These are phyloP conservation scores for Xenentodon cancila DNA, from an alignment of 2,797 vertebrate genomes.

Conservation along the genomic window DNA sequence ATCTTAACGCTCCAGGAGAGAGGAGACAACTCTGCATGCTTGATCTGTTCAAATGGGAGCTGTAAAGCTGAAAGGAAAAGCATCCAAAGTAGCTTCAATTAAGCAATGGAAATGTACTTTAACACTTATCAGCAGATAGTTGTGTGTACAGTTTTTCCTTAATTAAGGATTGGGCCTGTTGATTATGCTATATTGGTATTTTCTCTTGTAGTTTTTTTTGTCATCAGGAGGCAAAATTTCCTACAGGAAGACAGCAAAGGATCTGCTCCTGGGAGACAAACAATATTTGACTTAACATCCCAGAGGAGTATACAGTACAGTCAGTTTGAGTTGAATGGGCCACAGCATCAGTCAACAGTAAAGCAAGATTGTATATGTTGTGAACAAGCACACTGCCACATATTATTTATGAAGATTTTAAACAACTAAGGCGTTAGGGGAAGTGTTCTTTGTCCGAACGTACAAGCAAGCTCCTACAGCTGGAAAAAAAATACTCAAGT, in stretches of 20 bases:
- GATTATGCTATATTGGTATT: slow-evolving; percentile 61
- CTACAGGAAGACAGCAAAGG: slow-evolving; percentile 68
- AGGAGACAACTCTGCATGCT: slow-evolving; percentile 36
- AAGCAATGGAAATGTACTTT: slow-evolving; percentile 55
- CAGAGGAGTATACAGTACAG: slow-evolving; percentile 33
- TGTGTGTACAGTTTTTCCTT: slow-evolving; percentile 45
- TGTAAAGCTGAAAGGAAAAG: slow-evolving; percentile 37
- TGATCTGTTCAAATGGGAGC: slow-evolving; percentile 44
- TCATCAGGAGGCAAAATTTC: slow-evolving; percentile 63
- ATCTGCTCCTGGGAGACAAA: slow-evolving; percentile 62
- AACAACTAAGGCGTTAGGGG: slow-evolving; percentile 44
- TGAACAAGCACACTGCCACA: slow-evolving; percentile 34
- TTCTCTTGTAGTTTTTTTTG: slow-evolving; percentile 8
- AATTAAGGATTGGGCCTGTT: slow-evolving; percentile 33
- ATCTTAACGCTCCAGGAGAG: slow-evolving; percentile 51
- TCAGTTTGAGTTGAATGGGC: slow-evolving; percentile 26
- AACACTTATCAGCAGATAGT: slow-evolving; percentile 24
- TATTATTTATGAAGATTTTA: slow-evolving; percentile 56
- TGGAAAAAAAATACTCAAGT: slow-evolving; percentile 3
- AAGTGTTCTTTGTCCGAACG: slow-evolving; percentile 48
- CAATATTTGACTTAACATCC: slow-evolving; percentile 55
- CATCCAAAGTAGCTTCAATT: slow-evolving; percentile 38
- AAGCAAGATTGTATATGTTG: slow-evolving; percentile 33
- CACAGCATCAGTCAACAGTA: slow-evolving; percentile 28
- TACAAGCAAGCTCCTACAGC: slow-evolving; percentile 25